These are phyloP conservation scores for Patella vulgata DNA, from an alignment of 1,140 invertebrate species.

Conservation along the genomic window DNA sequence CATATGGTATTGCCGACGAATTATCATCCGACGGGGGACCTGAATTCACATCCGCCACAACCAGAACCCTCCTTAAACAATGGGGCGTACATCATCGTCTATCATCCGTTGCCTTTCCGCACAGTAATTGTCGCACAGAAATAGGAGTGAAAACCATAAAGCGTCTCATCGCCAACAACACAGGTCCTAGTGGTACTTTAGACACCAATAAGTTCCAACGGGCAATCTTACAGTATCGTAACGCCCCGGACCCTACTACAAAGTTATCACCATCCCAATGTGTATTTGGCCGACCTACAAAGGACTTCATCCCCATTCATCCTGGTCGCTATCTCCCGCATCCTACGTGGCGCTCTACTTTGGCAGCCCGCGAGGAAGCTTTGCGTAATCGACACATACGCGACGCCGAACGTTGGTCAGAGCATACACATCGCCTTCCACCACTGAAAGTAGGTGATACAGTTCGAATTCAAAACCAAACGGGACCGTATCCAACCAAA, in stretches of 20 bases:
- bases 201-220: conserved; percentile 29
- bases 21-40: conserved; percentile 31
- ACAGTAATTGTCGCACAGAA: conserved; percentile 28
- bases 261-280: conserved; percentile 33
- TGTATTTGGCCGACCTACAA: conserved; percentile 22
- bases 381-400: conserved; percentile 31
- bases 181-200: conserved; percentile 12
- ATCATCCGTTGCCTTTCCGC: conserved; percentile 29
- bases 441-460: no score
- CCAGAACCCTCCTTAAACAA: conserved; percentile 21
- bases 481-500: conserved; percentile 31
- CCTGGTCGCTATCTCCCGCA: conserved; percentile 33
- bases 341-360: conserved; percentile 33
- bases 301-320: conserved; percentile 40
- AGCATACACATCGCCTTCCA: conserved; percentile 35
- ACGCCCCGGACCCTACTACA: conserved; percentile 24
- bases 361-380: conserved; percentile 26
- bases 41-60: conserved; percentile 25
- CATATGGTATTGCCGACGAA: conserved; percentile 36
- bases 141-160: conserved; percentile 30
- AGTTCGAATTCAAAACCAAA: conserved; percentile 36
- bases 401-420: conserved; percentile 18
- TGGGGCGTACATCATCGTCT: conserved; percentile 35
- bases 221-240: conserved; percentile 33
- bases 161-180: conserved; percentile 32